These are phyloP conservation scores for Enteromius unitaeniatus DNA, from an alignment of 2,797 vertebrate genomes.

Conservation along the genomic window DNA sequence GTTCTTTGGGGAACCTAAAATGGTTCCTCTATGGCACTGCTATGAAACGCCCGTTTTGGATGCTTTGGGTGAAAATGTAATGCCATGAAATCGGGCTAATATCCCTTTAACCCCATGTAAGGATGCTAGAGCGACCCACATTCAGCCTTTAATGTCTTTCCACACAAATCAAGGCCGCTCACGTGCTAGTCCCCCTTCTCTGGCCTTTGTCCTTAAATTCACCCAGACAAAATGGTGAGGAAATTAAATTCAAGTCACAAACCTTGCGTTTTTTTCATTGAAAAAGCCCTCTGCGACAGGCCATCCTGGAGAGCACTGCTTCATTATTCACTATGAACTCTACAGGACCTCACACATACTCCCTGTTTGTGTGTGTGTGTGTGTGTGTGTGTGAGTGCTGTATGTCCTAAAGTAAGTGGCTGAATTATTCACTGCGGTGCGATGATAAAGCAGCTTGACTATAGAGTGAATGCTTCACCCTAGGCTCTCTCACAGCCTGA, in stretches of 20 bases:
- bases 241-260: constrained; percentile 75
- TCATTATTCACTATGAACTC: constrained; percentile 65
- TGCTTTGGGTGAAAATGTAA: neutral
- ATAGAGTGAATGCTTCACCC: constrained; percentile 63
- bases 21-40: neutral
- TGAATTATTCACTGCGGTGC: constrained; percentile 88
- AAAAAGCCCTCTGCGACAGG: constrained; percentile 41
- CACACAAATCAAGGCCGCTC: constrained; percentile 51
- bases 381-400: constrained; percentile 35
- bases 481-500: neutral
- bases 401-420: constrained; percentile 71
- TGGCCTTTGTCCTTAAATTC: constrained; percentile 71
- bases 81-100: constrained; percentile 50
- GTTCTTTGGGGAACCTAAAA: neutral
- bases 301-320: constrained; percentile 58
- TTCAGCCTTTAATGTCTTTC: constrained; percentile 43
- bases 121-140: constrained; percentile 38
- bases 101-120: constrained; percentile 40
- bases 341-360: constrained; percentile 52
- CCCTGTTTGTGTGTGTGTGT: constrained; percentile 20
- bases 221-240: constrained; percentile 71
- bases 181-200: constrained; percentile 56
- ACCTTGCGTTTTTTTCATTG: constrained; percentile 56
- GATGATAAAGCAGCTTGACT: constrained; percentile 82
- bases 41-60: neutral